Evolutionary conservation across 2,113 vertebrate genomes (phyloP), one percentile per base, ranked within the genome.

Genomic region (Erythrocercus mccallii): DNA sequence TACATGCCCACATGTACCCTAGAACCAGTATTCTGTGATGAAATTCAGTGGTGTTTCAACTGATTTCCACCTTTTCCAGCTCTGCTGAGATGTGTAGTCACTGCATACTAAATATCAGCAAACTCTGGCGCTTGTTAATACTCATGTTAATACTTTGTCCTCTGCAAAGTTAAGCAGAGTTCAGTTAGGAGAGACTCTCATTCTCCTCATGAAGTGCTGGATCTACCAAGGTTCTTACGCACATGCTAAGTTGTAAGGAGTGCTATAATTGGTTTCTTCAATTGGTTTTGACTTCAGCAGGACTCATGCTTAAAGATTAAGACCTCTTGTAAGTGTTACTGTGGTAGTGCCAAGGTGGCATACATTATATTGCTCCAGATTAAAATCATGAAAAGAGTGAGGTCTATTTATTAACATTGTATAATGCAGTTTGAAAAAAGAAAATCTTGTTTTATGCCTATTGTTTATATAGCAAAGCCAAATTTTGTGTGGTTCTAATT

Each of bases 51-150:
- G 9, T 42, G 18, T 88, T 71, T 61, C 15, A 58, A 11, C 57
- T 22, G 56, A 42, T 69, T 91, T 79, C 47, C 8, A 2, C 15
- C 24, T 79, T 76, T 68, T 68, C 65, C 38, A 62, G 25, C 60
- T 87, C 33, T 18, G 6, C 81, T 61, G 50, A 54, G 54, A 70
- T 0, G 2, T 3, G 5, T 23, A 57, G 48, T 38, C 37, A 30
- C 25, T 62, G 50, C 30, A 4, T 0, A 0, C 23, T 65, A 22
- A 66, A 16, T 88, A 69, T 21, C 0, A 0, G 13, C 28, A 54
- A 45, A 42, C 40, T 92, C 30, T 44, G 58, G 12, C 54, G 40
- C 15, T 85, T 89, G 57, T 27, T 18, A 18, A 72, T 82, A 25
- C 25, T 76, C 6, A 3, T 1, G 0, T 80, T 85, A 65, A 20